Base-by-base conservation (phyloP, 1,140 invertebrate species). In the Chelonus insularis region DNA sequence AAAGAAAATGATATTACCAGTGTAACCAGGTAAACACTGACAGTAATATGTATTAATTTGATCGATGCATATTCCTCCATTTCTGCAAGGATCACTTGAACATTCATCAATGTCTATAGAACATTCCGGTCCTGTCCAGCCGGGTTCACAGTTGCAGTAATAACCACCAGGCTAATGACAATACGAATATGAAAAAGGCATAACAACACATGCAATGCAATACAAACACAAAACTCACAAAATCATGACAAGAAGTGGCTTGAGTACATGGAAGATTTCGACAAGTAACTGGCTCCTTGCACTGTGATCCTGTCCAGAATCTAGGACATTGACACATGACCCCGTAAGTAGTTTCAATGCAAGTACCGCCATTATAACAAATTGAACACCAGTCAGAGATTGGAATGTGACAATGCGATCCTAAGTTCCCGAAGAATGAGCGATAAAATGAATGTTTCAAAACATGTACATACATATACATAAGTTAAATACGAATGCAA, bases 91-190 rank as follows among this genome's bases (percentile, higher is more conserved):
- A 63, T 84, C 78, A 14, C 83, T 84, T 16, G 78, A 76, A 70
- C 87, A 89, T 55, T 83, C 75, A 63, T 84, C 82, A 47, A 86
- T 78, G 59, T 84, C 82, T 55, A 75, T 70, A 52, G 87, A 84
- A 71, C 88, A 89, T 63, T 86, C 85, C 16, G 81, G 71, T 14
- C 86, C 86, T 14, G 82, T 84, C 85, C 88, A 93, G 16, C 91
- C 91, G 52, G 85, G 75, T 45, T 87, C 84, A 75, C 91, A 93
- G 50, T 84, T 84, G 81, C 92, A 93, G 60, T 86, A 86, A 80
- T 89, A 93, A 16, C 85, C 84, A 62, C 72, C 77, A 21, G 82
- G 68, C 86, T 87, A 47, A 69, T 57, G 63, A 63, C 65, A 36
- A 56, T 29, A 14, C 43, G 57, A 54, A 62, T 54, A 68, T 57